Conservation (phyloP, 92 coral and sea anemone genomes). For the Epizoanthus stellaris region DNA sequence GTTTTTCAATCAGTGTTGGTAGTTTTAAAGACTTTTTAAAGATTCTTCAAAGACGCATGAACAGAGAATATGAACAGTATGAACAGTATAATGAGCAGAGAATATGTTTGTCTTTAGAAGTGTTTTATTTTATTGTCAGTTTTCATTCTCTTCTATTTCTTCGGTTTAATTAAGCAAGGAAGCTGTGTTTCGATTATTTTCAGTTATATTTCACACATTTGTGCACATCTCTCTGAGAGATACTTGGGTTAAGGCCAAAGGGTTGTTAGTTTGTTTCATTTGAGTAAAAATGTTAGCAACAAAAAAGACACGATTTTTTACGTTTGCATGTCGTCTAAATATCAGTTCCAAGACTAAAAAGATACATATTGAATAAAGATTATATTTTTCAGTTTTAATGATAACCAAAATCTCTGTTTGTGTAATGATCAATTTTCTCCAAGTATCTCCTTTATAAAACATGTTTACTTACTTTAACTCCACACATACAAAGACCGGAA, state of each 20-base stretch:
- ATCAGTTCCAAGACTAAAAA: no score
- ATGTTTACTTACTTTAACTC: no score
- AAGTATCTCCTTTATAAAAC: no score
- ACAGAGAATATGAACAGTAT: no score
- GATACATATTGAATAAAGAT: not conserved
- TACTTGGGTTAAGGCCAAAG: not conserved
- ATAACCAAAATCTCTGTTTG: no score
- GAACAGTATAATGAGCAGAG: not conserved
- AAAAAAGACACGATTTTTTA: not conserved
- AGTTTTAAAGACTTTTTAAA: constrained; percentile 7
- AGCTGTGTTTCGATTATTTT: not conserved
- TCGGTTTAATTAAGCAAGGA: not conserved
- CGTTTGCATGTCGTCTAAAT: not conserved
- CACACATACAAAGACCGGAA: no score
- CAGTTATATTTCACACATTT: not conserved
- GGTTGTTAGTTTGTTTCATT: not conserved
- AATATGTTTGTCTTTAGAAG: not conserved
- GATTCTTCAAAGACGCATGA: not conserved
- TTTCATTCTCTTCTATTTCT: not conserved
- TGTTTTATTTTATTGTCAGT: constrained; percentile 1
- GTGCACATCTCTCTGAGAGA: not conserved
- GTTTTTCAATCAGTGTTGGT: constrained; percentile 1
- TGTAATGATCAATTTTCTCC: no score
- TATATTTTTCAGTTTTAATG: no score
- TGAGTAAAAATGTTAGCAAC: not conserved